Evolutionary conservation across 35 echinoderm and acorn worm species (phyloP), one percentile per base, ranked within the genome.

Genomic region (Heliocidaris tuberculata): DNA sequence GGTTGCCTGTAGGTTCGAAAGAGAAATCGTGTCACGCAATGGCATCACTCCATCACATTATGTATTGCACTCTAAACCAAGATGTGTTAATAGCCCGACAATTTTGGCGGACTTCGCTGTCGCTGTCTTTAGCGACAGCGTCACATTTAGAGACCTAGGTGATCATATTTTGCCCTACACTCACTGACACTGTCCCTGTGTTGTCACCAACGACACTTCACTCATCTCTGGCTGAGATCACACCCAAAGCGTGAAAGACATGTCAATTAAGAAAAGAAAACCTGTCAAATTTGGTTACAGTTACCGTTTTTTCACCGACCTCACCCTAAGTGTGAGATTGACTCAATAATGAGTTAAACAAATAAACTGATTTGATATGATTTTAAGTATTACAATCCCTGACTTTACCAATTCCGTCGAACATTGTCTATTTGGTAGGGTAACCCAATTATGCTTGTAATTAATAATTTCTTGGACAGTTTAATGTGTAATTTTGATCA

Each of bases 11-110:
- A 13, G 29, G 47, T 30, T 30, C 31, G 47, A 31, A 52, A 30
- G 91, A 59, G 47, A 35, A 93, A 48, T 59, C 21, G 31, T 93
- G 91, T 93, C 91, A 93, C 91, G 91, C 91, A 93, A 93, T 93
- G 48, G 47, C 50, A 48, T 93, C 50, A 32, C 48, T 48, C 29
- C 48, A 30, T 31, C 91, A 59, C 91, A 93, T 93, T 93, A 93
- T 13, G 50, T 31, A 31, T 59, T 48, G 31, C 47, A 13, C 27
- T 49, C 91, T 48, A 93, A 93, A 93, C 48, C 31, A 6, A 32
- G 48, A 48, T 48, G 91, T 93, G 91, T 93, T 93, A 93, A 93
- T 93, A 93, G 31, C n/a, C 91, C 21, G 91, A 59, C 48, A 93
- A 93, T 50, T 93, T 93, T 93, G 16, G 48, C 91, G 30, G 91